phyloP scores from a whole-genome alignment of 2,888 invertebrate genomes.

The Ophion slaviceki region DNA sequence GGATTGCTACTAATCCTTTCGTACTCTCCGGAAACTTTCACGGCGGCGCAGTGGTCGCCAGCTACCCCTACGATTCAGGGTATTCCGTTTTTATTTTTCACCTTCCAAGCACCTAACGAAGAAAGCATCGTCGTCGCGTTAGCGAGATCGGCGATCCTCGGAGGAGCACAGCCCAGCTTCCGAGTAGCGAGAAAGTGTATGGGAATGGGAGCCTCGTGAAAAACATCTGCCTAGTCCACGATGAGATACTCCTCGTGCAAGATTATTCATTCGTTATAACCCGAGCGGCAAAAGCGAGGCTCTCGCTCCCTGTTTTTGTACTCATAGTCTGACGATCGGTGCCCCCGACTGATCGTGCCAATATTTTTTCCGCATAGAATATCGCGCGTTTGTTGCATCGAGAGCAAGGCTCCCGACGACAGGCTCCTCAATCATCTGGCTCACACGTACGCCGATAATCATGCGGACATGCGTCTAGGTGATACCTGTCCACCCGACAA shows the following conservation, averaged over 20 bases:
- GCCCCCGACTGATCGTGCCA: no score
- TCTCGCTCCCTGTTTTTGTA: not conserved
- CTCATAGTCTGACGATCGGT: not conserved
- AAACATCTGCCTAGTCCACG: no score
- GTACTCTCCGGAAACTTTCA: conserved; percentile 97
- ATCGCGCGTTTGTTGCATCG: conserved; percentile 88
- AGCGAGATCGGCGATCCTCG: no score
- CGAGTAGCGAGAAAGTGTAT: no score
- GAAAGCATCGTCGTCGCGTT: not conserved
- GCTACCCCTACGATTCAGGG: conserved; percentile 97
- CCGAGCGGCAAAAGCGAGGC: no score
- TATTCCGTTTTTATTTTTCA: conserved; percentile 76
- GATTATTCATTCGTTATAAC: no score
- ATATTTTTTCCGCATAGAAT: conserved; percentile 79
- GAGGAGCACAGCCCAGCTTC: no score
- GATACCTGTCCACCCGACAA: conserved; percentile 89
- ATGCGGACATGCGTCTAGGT: conserved; percentile 91
- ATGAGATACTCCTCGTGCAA: no score
- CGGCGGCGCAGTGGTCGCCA: conserved; percentile 98
- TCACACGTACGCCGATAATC: conserved; percentile 89
- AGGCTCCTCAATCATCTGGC: conserved; percentile 92
- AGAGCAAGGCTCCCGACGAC: conserved; percentile 93
- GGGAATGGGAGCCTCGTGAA: no score
- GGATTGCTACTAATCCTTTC: conserved; percentile 94
- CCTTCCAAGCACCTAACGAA: not conserved